phyloP scores from a whole-genome alignment of 1,140 invertebrate species.

The Philopotamus ludificatus region DNA sequence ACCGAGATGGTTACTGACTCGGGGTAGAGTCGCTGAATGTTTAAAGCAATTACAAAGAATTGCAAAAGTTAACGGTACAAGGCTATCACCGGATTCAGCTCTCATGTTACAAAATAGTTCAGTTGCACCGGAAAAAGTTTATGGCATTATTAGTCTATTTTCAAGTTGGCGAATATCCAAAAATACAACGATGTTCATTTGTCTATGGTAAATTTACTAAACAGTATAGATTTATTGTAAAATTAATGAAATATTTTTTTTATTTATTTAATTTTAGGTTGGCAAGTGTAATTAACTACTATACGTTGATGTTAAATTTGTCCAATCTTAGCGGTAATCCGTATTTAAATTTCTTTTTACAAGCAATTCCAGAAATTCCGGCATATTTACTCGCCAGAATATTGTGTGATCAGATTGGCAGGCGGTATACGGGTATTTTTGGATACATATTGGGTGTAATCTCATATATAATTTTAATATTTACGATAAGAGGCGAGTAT shows the following conservation, averaged over 20 bases:
- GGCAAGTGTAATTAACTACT: constrained; percentile 58
- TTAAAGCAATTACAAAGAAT: constrained; percentile 60
- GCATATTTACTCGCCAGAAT: constrained; percentile 43
- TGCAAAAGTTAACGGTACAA: constrained; percentile 62
- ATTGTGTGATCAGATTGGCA: constrained; percentile 30
- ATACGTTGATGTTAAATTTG: constrained; percentile 60
- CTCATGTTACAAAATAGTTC: constrained; percentile 44
- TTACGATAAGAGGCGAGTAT: constrained; percentile 36
- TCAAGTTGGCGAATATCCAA: constrained; percentile 57
- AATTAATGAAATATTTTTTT: not conserved
- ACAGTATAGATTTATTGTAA: not conserved
- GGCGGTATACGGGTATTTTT: constrained; percentile 26
- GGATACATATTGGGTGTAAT: constrained; percentile 21
- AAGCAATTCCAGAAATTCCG: constrained; percentile 60
- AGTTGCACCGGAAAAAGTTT: constrained; percentile 46
- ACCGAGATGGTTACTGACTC: constrained; percentile 65
- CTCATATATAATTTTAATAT: constrained; percentile 17
- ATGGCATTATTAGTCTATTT: constrained; percentile 60
- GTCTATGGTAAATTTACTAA: constrained; percentile 25
- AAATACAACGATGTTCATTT: constrained; percentile 49
- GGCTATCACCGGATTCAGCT: constrained; percentile 50
- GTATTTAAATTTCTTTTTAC: constrained; percentile 64
- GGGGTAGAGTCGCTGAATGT: constrained; percentile 59
- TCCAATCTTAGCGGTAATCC: constrained; percentile 63
- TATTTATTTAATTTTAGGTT: constrained; percentile 49